Base-by-base conservation (phyloP, 2,797 vertebrate species). In the Iguana delicatissima region DNA sequence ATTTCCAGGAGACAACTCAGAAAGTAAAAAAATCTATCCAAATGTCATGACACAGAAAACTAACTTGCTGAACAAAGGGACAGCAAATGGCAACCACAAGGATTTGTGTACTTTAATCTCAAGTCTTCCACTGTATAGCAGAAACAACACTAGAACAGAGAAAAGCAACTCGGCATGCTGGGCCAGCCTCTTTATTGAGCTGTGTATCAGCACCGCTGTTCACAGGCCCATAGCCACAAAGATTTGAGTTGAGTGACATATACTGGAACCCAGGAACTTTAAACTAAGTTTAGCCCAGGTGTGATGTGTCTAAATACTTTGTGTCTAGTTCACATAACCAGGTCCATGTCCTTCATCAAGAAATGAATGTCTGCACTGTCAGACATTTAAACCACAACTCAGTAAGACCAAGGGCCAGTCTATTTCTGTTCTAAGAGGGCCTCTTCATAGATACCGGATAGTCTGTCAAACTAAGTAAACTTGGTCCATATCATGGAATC, bases 21-120 rank as follows among this genome's bases (percentile, higher is more conserved):
- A 87, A 77, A 42, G 14, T 62, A 59, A 59, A 86, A 76, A 14
- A 76, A 35, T 81, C 32, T 6, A 80, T 81, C 69, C 57, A 64
- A 89, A 85, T 80, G 86, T 85, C 76, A 86, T 16, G 50, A 73
- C 64, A 89, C 12, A n/a, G 76, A 57, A 80, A 91, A 32, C 76
- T 81, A 64, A 46, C 32, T 85, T 85, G n/a, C 64, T 62, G 55
- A 62, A 64, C 46, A 80, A 46, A 38, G 10, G 76, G 4, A 38
- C 35, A 80, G 14, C 55, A 80, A 74, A 62, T 22, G 18, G 13
- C 42, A 67, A 20, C 55, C 55, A 74, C 2, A 35, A 46, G 24
- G 73, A 38, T 29, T 3, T 29, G 32, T 52, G 38, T 13, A 35
- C 32, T n/a, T 76, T 81, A 10, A 84, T 50, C 38, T 69, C 73